Percentiles rank a stretch among this genome's conserved stretches.
These are phyloP conservation scores for Garrulus glandarius DNA, from an alignment of 2,797 vertebrate genomes.

Conservation along the genomic window DNA sequence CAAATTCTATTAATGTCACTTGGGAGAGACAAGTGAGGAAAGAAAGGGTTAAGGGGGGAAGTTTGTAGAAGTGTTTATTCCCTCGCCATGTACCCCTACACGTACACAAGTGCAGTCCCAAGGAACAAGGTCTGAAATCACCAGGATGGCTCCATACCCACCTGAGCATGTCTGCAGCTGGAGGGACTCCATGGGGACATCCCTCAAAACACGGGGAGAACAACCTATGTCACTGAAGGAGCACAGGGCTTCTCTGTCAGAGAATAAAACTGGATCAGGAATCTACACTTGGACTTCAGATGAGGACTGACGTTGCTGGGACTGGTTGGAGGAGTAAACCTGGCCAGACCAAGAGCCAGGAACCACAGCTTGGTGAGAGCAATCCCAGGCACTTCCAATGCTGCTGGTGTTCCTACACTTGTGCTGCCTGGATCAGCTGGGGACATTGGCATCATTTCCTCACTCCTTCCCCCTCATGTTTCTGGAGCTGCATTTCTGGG, in stretches of 20 bases:
- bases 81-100: not conserved
- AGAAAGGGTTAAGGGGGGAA: slow-evolving; percentile 49
- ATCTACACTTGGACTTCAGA: not conserved
- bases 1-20: slow-evolving; percentile 55
- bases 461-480: not conserved
- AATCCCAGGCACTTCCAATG: not conserved
- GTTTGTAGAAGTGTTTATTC: not conserved
- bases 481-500: not conserved
- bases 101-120: not conserved
- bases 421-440: not conserved
- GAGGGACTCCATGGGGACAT: not conserved
- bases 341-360: not conserved
- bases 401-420: not conserved
- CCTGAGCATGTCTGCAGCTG: accelerated
- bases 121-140: not conserved
- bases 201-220: not conserved
- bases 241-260: not conserved
- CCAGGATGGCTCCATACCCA: not conserved
- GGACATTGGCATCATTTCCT: not conserved
- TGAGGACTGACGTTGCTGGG: not conserved
- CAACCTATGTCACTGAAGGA: not conserved
- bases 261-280: not conserved
- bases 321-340: not conserved
- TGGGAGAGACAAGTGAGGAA: slow-evolving; percentile 23
- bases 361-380: accelerated